These are phyloP conservation scores for Biston betularia DNA, from an alignment of 2,888 invertebrate genomes.

Conservation along the genomic window DNA sequence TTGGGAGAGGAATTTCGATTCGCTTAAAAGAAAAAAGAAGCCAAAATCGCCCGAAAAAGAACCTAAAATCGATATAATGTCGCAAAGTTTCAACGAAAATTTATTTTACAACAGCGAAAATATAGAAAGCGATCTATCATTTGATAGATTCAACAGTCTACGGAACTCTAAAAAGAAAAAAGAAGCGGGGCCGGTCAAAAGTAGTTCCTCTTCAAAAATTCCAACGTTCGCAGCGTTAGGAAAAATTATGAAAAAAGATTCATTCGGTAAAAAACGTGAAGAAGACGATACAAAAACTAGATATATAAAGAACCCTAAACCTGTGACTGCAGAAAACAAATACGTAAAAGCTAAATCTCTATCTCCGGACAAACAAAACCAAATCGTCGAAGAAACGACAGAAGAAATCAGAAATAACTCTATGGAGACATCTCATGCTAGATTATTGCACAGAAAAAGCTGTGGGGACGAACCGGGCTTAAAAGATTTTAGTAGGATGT, in stretches of 20 bases:
- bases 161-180: constrained; percentile 75
- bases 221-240: constrained; percentile 82
- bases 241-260: constrained; percentile 82
- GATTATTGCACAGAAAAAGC: constrained; percentile 75
- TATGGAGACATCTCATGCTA: constrained; percentile 42
- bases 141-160: constrained; percentile 80
- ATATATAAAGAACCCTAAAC: constrained; percentile 76
- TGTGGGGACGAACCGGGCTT: constrained; percentile 79
- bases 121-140: constrained; percentile 73
- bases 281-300: constrained; percentile 65
- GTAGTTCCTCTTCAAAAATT: constrained; percentile 80
- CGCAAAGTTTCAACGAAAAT: constrained; percentile 84
- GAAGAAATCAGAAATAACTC: constrained; percentile 47
- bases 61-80: constrained; percentile 73
- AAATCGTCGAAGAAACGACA: constrained; percentile 64
- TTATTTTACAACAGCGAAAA: constrained; percentile 80
- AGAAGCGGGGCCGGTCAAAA: constrained; percentile 70
- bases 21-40: constrained; percentile 78
- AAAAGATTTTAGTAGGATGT: constrained; percentile 69
- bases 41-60: constrained; percentile 73
- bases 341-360: constrained; percentile 77
- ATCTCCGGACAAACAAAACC: constrained; percentile 72
- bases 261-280: constrained; percentile 72
- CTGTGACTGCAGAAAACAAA: constrained; percentile 70
- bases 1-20: constrained; percentile 84